Conservation (phyloP, 2,113 vertebrate genomes). For the Cyanoderma ruficeps region DNA sequence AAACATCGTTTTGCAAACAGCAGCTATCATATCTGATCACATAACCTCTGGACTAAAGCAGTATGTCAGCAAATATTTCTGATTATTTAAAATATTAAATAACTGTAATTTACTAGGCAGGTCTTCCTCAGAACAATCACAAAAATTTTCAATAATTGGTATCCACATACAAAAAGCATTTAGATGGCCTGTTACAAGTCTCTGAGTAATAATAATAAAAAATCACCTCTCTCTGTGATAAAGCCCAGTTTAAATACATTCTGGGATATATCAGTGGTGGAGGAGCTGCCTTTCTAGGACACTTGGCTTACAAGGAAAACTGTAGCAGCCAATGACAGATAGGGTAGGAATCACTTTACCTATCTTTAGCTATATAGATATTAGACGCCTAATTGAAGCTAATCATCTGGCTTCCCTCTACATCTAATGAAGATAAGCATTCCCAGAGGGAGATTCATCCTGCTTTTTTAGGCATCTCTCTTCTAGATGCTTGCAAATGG, state of each 20-base stretch:
- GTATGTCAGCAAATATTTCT: constrained; percentile 44
- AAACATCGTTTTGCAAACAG: constrained; percentile 62
- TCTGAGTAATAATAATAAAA: neutral
- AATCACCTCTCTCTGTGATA: neutral
- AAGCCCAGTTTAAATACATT: constrained; percentile 15
- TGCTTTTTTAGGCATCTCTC: constrained; percentile 11
- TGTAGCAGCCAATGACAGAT: neutral
- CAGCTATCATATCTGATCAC: constrained; percentile 49
- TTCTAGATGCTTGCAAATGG: neutral
- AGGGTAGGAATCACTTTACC: neutral
- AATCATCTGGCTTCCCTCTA: constrained; percentile 45
- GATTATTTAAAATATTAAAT: constrained; percentile 40
- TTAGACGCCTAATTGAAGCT: constrained; percentile 12
- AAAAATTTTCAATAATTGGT: constrained; percentile 10
- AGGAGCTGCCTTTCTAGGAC: neutral
- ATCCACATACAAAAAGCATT: constrained; percentile 30
- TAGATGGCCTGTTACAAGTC: constrained; percentile 15
- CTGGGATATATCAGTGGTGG: neutral
- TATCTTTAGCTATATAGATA: neutral
- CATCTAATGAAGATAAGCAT: neutral
- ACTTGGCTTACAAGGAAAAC: neutral
- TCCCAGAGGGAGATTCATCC: constrained; percentile 34
- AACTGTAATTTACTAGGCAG: constrained; percentile 44
- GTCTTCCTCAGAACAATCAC: constrained; percentile 43
- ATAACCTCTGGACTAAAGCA: constrained; percentile 60